Evolutionary conservation across 2,797 vertebrate genomes (phyloP).

Genomic region (Coregonus suidteri): DNA sequence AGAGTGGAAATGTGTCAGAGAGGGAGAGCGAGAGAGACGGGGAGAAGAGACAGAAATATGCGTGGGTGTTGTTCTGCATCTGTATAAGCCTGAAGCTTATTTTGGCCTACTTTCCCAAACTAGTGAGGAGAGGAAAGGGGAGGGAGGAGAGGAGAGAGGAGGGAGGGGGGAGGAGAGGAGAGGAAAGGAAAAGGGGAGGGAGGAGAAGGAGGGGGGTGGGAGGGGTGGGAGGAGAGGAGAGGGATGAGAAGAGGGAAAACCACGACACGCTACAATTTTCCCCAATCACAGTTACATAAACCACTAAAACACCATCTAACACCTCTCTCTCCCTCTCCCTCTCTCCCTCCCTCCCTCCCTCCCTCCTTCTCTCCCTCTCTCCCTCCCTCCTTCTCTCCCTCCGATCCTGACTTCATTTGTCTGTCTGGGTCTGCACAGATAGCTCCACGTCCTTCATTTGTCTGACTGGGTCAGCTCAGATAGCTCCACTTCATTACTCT

Average conservation of each 20-base stretch:
- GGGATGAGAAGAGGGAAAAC: not conserved
- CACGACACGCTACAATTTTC: conserved; percentile 1
- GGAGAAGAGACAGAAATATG: not conserved
- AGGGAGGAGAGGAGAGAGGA: not conserved
- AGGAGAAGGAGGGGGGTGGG: not conserved
- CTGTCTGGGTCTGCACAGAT: no score
- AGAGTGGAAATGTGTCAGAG: conserved; percentile 6
- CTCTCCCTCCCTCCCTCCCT: not conserved
- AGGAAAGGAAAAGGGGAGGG: not conserved
- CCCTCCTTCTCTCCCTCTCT: conserved; percentile 12
- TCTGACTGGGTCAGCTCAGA: no score
- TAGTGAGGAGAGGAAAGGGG: conserved; percentile 23
- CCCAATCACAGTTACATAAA: conserved; percentile 30
- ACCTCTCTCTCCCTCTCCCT: not conserved
- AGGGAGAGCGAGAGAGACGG: not conserved
- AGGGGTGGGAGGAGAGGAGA: not conserved
- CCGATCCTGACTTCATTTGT: not conserved
- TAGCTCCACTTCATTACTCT: no score
- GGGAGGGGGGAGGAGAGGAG: not conserved
- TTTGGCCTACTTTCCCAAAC: conserved; percentile 74
- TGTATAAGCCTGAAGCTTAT: conserved; percentile 72
- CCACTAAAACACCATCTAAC: not conserved
- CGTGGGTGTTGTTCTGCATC: conserved; percentile 50
- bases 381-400: not conserved
- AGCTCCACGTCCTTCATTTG: no score